Base-by-base conservation (phyloP, 2,888 invertebrate genomes). In the Lordiphosa fenestrarum region DNA sequence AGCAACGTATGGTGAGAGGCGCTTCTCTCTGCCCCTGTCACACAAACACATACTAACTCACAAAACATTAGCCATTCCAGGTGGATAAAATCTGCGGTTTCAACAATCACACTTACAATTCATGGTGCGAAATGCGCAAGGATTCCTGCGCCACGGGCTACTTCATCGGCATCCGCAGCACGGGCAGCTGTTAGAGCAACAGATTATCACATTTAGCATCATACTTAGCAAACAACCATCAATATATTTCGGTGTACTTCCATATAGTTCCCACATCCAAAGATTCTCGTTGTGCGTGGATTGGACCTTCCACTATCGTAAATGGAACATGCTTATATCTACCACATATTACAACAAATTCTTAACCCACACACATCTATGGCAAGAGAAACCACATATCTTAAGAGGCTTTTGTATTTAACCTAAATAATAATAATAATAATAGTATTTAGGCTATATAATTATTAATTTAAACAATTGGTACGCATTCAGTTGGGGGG, bases 111-210 rank as follows among this genome's bases (percentile, higher is more conserved):
- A 94, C 94, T 21, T 95, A 95, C 87, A 91, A 91, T 67, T 94
- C 93, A 57, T 95, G 94, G 94, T 95, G 95, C 88, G 94, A 94
- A 88, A 93, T 95, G 92, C 92, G 93, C 85, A 92, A 93, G 87
- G 94, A 94, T 82, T 92, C 94, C n/a, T 95, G 95, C 86, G 91
- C 91, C 70, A 93, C 93, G 37, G 94, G 94, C 42, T 92, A 92
- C 80, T 93, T 93, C 75, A 92, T 95, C 69, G 94, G 94, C 85
- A 93, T 94, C 42, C 92, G 92, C 81, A 91, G 93, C 85, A 90
- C 92, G 44, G 95, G 94, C 56, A 91, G 91, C 76, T 94, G 94
- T 86, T 64, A 80, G 66, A 66, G 56, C 46, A 62, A 60, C 63
- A 13, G 23, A 0, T n/a, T 53, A 50, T 13, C n/a, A 25, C n/a